phyloP scores from a whole-genome alignment of 2,113 vertebrate genomes.

The Carlito syrichta region DNA sequence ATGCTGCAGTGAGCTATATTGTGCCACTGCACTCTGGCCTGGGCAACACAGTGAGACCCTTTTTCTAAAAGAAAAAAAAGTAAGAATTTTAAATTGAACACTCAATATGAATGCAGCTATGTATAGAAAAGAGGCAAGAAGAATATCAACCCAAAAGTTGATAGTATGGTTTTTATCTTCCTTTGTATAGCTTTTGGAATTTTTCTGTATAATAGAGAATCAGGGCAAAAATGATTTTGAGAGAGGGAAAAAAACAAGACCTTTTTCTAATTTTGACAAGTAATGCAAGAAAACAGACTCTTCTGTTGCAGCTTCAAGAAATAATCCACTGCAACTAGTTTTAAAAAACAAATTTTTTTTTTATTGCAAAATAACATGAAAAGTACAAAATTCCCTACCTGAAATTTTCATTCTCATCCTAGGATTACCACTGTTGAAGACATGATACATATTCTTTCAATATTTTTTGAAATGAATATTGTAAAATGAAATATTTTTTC shows the following conservation, averaged over 20 bases:
- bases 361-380: background rate
- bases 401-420: background rate
- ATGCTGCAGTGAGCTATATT: too few species aligned
- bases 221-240: background rate
- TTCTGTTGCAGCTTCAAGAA: background rate
- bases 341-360: background rate
- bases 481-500: background rate
- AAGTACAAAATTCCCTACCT: background rate
- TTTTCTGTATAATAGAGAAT: constrained; percentile 18
- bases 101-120: background rate
- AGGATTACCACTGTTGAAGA: background rate
- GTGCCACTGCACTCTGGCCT: too few species aligned
- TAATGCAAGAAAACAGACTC: background rate
- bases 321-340: background rate
- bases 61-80: too few species aligned
- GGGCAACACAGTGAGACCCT: too few species aligned
- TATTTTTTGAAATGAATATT: background rate
- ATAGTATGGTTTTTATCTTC: background rate
- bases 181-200: background rate
- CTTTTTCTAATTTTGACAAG: background rate
- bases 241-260: background rate
- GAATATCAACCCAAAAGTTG: background rate
- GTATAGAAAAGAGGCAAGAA: background rate
- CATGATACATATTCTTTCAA: background rate
- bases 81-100: background rate